Conservation (phyloP, 2,797 vertebrate species). For the Sebastes diploproa region DNA sequence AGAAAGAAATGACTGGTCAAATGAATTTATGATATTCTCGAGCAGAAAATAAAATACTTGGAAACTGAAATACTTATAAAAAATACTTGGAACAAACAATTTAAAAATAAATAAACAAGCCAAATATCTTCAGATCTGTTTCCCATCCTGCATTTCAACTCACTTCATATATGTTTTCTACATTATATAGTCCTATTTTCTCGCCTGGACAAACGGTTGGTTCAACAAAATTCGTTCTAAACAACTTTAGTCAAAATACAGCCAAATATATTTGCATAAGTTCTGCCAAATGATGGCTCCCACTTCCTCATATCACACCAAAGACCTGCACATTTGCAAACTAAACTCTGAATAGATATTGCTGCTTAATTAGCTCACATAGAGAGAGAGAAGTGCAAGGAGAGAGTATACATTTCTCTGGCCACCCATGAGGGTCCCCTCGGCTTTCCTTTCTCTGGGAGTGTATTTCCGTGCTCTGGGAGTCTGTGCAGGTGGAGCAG, state of each 20-base stretch:
- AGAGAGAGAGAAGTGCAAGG: slow-evolving; percentile 49
- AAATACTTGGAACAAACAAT: not conserved
- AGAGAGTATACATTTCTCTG: slow-evolving; percentile 69
- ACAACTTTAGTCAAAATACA: not conserved
- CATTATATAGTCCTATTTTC: not conserved
- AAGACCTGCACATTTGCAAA: slow-evolving; percentile 8
- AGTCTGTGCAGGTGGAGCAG: slow-evolving; percentile 87
- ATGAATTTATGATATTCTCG: not conserved
- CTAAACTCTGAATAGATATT: slow-evolving; percentile 19
- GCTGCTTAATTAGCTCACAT: slow-evolving; percentile 69
- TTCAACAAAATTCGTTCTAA: not conserved
- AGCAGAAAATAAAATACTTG: not conserved
- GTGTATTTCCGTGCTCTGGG: slow-evolving; percentile 81
- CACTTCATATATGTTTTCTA: too few species aligned
- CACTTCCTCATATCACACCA: not conserved
- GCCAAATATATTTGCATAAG: not conserved
- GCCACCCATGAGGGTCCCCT: slow-evolving; percentile 87
- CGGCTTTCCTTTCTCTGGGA: slow-evolving; percentile 63
- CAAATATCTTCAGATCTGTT: not conserved
- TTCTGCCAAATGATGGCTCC: not conserved
- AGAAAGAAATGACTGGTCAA: not conserved
- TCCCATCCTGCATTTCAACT: not conserved
- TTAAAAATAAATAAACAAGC: not conserved
- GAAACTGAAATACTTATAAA: too few species aligned
- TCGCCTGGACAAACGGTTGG: not conserved